A percentile compares a stretch with the other conserved stretches of the same genome.
Evolutionary conservation across 2,888 invertebrate genomes (phyloP).

Genomic region (Andrena dorsata): DNA sequence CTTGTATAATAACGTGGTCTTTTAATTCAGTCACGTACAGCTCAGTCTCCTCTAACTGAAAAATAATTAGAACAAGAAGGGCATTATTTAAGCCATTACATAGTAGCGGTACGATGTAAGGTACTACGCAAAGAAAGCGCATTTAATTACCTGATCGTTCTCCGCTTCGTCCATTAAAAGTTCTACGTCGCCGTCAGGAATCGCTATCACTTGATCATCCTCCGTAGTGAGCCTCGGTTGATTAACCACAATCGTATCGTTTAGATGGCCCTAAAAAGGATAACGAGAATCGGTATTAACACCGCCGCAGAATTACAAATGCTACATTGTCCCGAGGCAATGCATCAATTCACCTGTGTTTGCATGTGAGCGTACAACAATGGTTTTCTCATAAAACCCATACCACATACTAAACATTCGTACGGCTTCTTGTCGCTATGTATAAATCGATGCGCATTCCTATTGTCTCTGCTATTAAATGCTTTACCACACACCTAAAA

Average conservation of each 20-base stretch:
- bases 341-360: slow-evolving; percentile 84
- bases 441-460: slow-evolving; percentile 93
- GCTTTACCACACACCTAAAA: slow-evolving; percentile 92
- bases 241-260: slow-evolving; percentile 93
- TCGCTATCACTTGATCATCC: slow-evolving; percentile 85
- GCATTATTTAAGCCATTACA: not conserved
- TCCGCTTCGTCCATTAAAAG: slow-evolving; percentile 81
- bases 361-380: slow-evolving; percentile 92
- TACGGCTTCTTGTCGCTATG: slow-evolving; percentile 95
- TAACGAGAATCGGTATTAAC: slow-evolving; percentile 5
- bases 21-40: slow-evolving; percentile 86
- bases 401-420: slow-evolving; percentile 92
- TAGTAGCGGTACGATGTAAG: not conserved
- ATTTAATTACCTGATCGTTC: slow-evolving; percentile 74
- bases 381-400: slow-evolving; percentile 94
- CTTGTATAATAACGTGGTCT: slow-evolving; percentile 86
- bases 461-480: slow-evolving; percentile 93
- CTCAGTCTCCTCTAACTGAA: slow-evolving; percentile 83
- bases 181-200: slow-evolving; percentile 80
- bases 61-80: slow-evolving; percentile 1
- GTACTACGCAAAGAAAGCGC: not conserved
- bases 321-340: not conserved
- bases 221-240: slow-evolving; percentile 90
- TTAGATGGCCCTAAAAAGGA: slow-evolving; percentile 88
- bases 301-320: not conserved